These are phyloP conservation scores for Enteromius radiatus DNA, from an alignment of 2,797 vertebrate genomes.

Conservation along the genomic window DNA sequence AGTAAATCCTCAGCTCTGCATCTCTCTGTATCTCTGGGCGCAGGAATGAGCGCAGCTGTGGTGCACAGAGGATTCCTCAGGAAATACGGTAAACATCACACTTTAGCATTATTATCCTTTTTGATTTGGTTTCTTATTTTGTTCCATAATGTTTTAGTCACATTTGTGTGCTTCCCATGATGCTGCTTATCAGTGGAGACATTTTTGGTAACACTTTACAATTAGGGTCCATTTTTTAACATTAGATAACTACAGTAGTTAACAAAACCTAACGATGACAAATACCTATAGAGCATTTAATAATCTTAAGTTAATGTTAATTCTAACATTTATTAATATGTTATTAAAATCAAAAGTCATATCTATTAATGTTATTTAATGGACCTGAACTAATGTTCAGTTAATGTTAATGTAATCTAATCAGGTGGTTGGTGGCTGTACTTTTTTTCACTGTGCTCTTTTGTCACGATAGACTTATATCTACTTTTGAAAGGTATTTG, in stretches of 20 bases:
- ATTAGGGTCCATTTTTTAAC: background rate
- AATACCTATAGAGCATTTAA: background rate
- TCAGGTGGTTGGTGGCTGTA: background rate
- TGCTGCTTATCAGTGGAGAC: background rate
- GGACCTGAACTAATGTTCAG: background rate
- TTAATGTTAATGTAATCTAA: no score
- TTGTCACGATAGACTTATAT: background rate
- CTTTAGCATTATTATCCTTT: background rate
- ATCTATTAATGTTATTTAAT: background rate
- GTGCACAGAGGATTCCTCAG: constrained; percentile 81
- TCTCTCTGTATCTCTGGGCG: constrained; percentile 43
- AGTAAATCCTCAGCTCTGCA: constrained; percentile 8
- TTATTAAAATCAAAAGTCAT: background rate
- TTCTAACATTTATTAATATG: background rate
- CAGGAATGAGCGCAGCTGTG: constrained; percentile 75
- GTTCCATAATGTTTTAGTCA: background rate
- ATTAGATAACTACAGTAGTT: background rate
- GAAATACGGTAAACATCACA: constrained; percentile 79
- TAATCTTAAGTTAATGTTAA: background rate
- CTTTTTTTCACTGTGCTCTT: background rate
- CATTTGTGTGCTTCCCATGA: background rate
- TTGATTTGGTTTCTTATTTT: background rate
- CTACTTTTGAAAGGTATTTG: background rate
- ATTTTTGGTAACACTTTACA: background rate
- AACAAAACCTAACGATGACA: background rate